These are phyloP conservation scores for Dichetophora obliterata DNA, from an alignment of 2,888 invertebrate genomes.

Conservation along the genomic window DNA sequence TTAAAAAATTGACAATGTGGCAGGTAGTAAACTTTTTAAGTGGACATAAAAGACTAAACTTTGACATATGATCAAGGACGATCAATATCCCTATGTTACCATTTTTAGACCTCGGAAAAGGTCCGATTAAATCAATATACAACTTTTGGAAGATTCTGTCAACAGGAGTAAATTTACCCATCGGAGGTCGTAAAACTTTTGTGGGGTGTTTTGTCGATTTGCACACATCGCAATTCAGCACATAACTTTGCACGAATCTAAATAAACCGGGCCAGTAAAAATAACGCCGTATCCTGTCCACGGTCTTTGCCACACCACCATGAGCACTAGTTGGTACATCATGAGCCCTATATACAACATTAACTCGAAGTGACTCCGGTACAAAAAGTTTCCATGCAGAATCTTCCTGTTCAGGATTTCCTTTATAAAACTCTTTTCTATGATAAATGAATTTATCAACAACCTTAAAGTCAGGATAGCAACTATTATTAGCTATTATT, in stretches of 20 bases:
- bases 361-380: constrained; percentile 15
- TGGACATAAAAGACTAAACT: constrained; percentile 1
- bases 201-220: neutral
- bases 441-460: neutral
- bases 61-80: neutral
- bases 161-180: neutral
- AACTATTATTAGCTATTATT: neutral
- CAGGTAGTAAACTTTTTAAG: neutral
- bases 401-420: constrained; percentile 31
- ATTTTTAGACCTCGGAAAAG: neutral
- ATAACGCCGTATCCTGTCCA: neutral
- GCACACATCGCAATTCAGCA: neutral
- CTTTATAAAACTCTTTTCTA: constrained; percentile 4
- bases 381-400: constrained; percentile 38
- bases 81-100: neutral
- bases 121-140: neutral
- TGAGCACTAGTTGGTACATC: constrained; percentile 33
- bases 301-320: constrained; percentile 24
- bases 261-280: constrained; percentile 28
- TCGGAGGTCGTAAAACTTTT: neutral
- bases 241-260: neutral
- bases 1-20: neutral
- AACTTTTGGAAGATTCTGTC: neutral
- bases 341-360: constrained; percentile 34
- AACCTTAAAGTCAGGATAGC: neutral